These are phyloP conservation scores for Cheirogaleus major DNA, from an alignment of 2,797 vertebrate genomes.

Conservation along the genomic window DNA sequence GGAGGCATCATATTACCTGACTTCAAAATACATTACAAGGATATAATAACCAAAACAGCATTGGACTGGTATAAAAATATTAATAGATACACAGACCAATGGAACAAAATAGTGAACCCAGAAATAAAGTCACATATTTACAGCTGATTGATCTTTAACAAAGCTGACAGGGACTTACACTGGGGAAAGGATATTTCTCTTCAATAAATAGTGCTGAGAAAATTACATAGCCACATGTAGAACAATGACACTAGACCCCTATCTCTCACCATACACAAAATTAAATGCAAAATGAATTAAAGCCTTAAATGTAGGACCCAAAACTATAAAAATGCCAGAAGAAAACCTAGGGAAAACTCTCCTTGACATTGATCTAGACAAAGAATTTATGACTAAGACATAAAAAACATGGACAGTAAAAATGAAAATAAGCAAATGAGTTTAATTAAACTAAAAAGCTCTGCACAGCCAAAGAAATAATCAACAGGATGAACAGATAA, in stretches of 20 bases:
- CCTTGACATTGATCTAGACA: neutral
- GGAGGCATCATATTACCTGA: neutral
- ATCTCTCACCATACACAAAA: neutral
- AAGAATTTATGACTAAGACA: neutral
- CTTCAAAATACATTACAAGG: neutral
- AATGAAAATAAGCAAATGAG: neutral
- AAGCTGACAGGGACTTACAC: neutral
- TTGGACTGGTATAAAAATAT: neutral
- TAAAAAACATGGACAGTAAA: neutral
- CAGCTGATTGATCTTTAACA: neutral
- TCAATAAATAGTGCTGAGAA: neutral
- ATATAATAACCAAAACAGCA: neutral
- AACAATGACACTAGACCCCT: neutral
- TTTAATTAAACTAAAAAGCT: neutral
- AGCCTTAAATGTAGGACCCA: neutral
- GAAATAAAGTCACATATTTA: neutral
- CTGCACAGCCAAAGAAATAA: neutral
- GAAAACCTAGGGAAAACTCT: neutral
- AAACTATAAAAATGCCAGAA: neutral
- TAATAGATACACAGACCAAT: neutral
- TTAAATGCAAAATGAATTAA: neutral
- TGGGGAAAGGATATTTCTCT: neutral
- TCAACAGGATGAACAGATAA: neutral
- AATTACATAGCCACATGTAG: neutral
- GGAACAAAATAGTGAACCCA: neutral